Evolutionary conservation across 2,113 vertebrate genomes (phyloP).

Genomic region (Oriolus oriolus): DNA sequence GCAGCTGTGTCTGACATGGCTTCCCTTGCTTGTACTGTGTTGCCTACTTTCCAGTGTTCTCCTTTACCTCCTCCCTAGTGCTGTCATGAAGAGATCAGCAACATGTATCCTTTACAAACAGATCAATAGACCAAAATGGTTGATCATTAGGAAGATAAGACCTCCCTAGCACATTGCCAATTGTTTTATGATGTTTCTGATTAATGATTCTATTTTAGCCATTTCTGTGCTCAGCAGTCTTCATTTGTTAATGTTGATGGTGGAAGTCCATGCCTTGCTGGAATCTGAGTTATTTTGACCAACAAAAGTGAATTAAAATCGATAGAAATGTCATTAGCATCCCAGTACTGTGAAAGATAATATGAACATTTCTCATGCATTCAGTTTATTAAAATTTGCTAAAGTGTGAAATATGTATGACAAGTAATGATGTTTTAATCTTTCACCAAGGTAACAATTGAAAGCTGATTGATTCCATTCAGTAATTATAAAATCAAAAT

Average conservation of each 20-base stretch:
- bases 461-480: constrained; percentile 81
- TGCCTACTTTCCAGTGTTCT: not conserved
- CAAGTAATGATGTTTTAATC: constrained; percentile 79
- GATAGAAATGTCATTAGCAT: constrained; percentile 77
- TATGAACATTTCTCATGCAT: constrained; percentile 74
- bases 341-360: constrained; percentile 66
- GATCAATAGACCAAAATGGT: constrained; percentile 55
- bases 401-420: constrained; percentile 76
- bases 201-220: constrained; percentile 66
- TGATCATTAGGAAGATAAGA: constrained; percentile 60
- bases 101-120: constrained; percentile 21
- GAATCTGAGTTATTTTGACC: constrained; percentile 71
- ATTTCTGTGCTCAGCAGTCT: constrained; percentile 66
- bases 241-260: constrained; percentile 72
- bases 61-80: not conserved
- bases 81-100: constrained; percentile 32
- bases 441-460: constrained; percentile 79
- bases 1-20: not conserved
- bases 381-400: constrained; percentile 80
- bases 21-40: not conserved
- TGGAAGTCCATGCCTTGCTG: constrained; percentile 48
- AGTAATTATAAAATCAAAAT: constrained; percentile 82
- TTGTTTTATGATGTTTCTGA: constrained; percentile 72
- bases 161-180: constrained; percentile 45
- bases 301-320: constrained; percentile 75